Conservation (phyloP, 2,113 vertebrate genomes). For the Caracal caracal region DNA sequence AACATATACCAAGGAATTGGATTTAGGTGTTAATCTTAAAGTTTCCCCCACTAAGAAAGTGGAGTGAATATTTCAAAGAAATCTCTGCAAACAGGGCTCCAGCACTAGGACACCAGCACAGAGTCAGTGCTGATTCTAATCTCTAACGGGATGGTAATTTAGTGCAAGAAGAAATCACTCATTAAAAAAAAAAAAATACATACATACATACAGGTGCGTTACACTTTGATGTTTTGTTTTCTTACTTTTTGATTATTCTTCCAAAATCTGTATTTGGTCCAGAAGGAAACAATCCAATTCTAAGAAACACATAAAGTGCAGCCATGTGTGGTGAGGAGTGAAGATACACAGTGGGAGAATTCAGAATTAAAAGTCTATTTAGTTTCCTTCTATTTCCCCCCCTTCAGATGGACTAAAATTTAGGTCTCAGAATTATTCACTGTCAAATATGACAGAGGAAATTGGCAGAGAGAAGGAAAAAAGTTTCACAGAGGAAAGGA, state of each 20-base stretch:
- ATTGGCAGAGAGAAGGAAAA: neutral
- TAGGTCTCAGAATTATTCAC: neutral
- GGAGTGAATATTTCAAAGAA: neutral
- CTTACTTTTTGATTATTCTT: neutral
- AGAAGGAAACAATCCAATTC: neutral
- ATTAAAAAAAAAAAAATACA: neutral
- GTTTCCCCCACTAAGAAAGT: neutral
- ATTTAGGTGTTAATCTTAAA: neutral
- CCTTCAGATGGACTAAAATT: neutral
- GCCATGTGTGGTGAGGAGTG: neutral
- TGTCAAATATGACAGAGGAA: neutral
- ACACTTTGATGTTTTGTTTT: neutral
- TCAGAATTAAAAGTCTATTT: neutral
- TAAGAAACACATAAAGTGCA: neutral
- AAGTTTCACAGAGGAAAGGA: neutral
- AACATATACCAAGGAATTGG: neutral
- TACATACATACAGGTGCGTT: too few species aligned
- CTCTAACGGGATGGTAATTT: neutral
- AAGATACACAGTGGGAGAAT: neutral
- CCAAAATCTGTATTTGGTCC: neutral
- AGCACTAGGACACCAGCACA: fast-evolving
- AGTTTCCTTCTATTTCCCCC: neutral
- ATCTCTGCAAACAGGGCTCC: neutral
- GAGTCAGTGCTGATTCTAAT: neutral
- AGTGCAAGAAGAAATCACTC: neutral